Conservation (phyloP, 2,113 vertebrate species). For the Neolamprologus tretocephalus region DNA sequence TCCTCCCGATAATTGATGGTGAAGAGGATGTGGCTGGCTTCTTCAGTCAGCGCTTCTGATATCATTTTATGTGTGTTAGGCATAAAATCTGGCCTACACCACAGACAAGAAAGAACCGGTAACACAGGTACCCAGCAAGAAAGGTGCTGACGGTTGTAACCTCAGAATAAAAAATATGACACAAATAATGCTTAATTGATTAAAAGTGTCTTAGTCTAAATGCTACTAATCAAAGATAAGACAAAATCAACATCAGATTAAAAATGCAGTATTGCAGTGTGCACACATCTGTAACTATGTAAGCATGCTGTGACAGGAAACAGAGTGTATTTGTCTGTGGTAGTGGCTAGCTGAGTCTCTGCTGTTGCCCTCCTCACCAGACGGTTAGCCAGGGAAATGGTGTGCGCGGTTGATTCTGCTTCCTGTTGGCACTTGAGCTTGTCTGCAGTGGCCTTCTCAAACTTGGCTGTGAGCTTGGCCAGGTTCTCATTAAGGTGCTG, state of each 20-base stretch:
- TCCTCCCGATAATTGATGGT: not conserved
- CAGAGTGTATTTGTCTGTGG: not conserved
- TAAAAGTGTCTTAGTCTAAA: not conserved
- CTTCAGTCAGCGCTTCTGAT: not conserved
- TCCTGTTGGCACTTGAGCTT: conserved; percentile 91
- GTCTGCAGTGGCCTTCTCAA: conserved; percentile 88
- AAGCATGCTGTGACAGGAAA: not conserved
- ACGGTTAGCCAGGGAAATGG: conserved; percentile 88
- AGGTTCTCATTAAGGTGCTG: conserved; percentile 92
- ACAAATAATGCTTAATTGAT: not conserved
- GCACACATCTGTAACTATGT: not conserved
- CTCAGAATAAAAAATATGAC: not conserved
- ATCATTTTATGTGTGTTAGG: not conserved
- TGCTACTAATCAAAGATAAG: not conserved
- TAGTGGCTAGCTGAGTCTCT: not conserved
- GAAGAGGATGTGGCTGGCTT: not conserved
- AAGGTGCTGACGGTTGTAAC: not conserved
- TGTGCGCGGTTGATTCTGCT: conserved; percentile 80
- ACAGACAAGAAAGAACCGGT: not conserved
- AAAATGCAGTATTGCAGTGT: not conserved
- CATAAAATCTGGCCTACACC: not conserved
- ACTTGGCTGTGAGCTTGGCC: conserved; percentile 82
- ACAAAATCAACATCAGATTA: not conserved
- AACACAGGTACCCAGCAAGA: not conserved
- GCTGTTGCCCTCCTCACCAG: conserved; percentile 76